Evolutionary conservation across 2,888 invertebrate species (phyloP).

Genomic region (Protophormia terraenovae): DNA sequence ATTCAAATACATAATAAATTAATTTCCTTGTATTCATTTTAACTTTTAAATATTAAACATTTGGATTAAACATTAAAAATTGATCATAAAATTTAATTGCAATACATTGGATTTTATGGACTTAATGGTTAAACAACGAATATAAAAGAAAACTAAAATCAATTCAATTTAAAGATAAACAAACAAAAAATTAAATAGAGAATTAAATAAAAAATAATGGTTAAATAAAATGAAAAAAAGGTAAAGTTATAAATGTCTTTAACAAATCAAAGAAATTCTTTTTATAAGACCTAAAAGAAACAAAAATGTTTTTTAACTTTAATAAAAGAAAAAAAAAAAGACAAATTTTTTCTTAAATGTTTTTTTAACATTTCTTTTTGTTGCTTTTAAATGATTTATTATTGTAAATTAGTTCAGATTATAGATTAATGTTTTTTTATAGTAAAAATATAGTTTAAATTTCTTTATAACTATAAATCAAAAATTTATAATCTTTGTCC

Average conservation of each 20-base stretch:
- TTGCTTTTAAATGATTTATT: conserved; percentile 37
- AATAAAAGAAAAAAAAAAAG: background rate
- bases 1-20: conserved; percentile 36
- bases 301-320: too few species aligned
- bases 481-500: background rate
- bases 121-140: background rate
- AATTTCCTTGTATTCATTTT: conserved; percentile 53
- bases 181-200: background rate
- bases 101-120: conserved; percentile 76
- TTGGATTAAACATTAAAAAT: conserved; percentile 72
- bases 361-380: background rate
- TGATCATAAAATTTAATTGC: conserved; percentile 77
- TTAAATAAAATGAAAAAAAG: background rate
- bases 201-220: background rate
- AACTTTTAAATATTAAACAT: too few species aligned
- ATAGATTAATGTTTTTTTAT: background rate
- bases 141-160: background rate
- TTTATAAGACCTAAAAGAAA: background rate
- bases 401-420: conserved; percentile 40
- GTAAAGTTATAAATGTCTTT: background rate
- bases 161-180: background rate
- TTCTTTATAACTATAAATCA: background rate
- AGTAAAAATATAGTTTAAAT: background rate
- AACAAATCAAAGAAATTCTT: background rate
- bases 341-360: background rate